A percentile compares a stretch with the other conserved stretches of the same genome.
phyloP scores from a whole-genome alignment of 2,797 vertebrate genomes.

The Ispidina picta region DNA sequence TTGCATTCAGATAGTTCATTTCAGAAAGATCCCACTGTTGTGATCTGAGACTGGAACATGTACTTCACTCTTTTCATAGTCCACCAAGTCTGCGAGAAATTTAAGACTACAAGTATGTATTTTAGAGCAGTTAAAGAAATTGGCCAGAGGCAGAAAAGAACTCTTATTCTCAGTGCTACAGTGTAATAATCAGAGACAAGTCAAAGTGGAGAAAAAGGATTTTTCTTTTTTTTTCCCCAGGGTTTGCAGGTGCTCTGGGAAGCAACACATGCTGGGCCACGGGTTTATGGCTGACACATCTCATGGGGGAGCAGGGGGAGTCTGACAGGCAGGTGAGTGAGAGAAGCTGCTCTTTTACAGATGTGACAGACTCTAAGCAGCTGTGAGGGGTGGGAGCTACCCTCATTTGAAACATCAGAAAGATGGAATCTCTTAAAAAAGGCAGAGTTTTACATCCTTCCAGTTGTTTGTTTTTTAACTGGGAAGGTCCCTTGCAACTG shows the following conservation, averaged over 20 bases:
- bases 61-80: not conserved
- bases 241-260: not conserved
- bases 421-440: not conserved
- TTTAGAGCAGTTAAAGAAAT: not conserved
- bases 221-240: not conserved
- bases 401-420: not conserved
- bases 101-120: not conserved
- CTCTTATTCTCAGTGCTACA: not conserved
- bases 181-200: not conserved
- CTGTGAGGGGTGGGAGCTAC: not conserved
- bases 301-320: not conserved
- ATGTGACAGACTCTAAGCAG: not conserved
- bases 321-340: not conserved
- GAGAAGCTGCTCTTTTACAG: not conserved
- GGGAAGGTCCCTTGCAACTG: not conserved
- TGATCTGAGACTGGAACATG: not conserved
- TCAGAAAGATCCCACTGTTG: not conserved
- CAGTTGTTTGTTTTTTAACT: not conserved
- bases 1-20: not conserved
- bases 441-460: not conserved
- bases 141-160: not conserved
- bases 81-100: not conserved
- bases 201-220: not conserved
- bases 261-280: rapidly evolving
- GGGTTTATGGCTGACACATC: not conserved